Evolutionary conservation across 2,888 invertebrate genomes (phyloP).

Genomic region (Gari tellinella): DNA sequence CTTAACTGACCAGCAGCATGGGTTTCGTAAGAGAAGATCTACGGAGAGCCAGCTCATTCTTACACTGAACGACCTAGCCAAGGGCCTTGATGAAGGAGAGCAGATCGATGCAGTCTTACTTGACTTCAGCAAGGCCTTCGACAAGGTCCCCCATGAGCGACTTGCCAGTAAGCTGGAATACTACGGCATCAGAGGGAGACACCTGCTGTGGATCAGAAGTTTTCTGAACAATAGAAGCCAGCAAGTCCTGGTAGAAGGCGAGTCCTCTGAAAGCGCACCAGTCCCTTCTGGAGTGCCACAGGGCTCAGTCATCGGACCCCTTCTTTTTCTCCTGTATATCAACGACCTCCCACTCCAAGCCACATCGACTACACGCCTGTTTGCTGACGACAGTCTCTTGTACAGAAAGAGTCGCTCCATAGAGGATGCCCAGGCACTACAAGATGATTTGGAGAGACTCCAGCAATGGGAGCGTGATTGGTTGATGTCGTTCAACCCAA

Average conservation of each 20-base stretch:
- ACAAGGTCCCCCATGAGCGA: conserved; percentile 4
- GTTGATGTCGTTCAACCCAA: conserved; percentile 50
- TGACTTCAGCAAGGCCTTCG: conserved; percentile 13
- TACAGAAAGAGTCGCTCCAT: neutral
- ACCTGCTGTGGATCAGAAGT: neutral
- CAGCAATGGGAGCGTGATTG: conserved; percentile 45
- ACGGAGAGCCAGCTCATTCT: conserved; percentile 12
- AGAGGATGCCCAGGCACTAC: conserved; percentile 12
- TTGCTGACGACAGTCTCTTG: conserved; percentile 1
- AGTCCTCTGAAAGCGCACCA: neutral
- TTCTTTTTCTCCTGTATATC: neutral
- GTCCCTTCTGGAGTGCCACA: neutral
- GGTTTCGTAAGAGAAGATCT: conserved; percentile 8
- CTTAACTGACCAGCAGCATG: conserved; percentile 14
- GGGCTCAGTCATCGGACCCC: neutral
- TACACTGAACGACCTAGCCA: conserved; percentile 9
- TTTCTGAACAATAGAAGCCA: conserved; percentile 13
- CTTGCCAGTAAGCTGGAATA: neutral
- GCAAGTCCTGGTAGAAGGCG: conserved; percentile 9
- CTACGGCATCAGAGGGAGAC: conserved; percentile 27
- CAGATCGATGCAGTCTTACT: neutral
- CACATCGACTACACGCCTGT: neutral
- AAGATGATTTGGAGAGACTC: conserved; percentile 45
- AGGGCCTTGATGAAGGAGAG: neutral
- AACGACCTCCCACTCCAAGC: neutral